Conservation (phyloP, 2,797 vertebrate genomes). For the Microctenopoma stevenorrisi region DNA sequence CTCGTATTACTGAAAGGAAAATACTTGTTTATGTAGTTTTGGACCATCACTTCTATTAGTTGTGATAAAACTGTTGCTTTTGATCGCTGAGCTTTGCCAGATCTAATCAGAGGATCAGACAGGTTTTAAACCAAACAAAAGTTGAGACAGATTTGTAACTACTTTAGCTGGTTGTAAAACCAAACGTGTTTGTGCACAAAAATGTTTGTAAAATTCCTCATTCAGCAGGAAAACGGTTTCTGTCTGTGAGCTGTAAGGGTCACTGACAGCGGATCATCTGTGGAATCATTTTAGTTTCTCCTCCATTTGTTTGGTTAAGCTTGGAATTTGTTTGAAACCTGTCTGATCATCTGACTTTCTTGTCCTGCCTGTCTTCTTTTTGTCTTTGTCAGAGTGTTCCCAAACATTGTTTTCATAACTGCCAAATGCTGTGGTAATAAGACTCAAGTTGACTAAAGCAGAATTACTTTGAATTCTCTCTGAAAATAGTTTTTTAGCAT, state of each 20-base stretch:
- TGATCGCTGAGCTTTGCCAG: neutral
- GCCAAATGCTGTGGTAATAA: too few relatives aligned
- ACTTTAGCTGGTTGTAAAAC: neutral
- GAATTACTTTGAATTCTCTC: neutral
- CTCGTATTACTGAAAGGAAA: constrained; percentile 6
- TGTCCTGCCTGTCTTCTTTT: neutral
- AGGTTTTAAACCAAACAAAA: neutral
- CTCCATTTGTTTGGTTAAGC: neutral
- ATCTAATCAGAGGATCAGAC: neutral
- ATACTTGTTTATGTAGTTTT: neutral
- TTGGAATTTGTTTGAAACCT: neutral
- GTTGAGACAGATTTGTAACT: neutral
- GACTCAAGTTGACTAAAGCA: neutral
- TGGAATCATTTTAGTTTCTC: neutral
- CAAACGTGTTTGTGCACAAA: neutral
- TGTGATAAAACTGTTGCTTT: too few relatives aligned
- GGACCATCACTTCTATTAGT: neutral
- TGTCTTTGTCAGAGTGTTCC: neutral
- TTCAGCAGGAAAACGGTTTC: neutral
- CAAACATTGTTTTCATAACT: neutral
- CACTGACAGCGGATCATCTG: neutral
- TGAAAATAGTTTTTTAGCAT: neutral
- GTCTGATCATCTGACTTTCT: neutral
- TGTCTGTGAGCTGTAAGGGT: neutral
- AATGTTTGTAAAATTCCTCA: neutral